Evolutionary conservation across 2,888 invertebrate species (phyloP), one percentile per base, ranked within the genome.

Genomic region (Nymphalis polychloros): DNA sequence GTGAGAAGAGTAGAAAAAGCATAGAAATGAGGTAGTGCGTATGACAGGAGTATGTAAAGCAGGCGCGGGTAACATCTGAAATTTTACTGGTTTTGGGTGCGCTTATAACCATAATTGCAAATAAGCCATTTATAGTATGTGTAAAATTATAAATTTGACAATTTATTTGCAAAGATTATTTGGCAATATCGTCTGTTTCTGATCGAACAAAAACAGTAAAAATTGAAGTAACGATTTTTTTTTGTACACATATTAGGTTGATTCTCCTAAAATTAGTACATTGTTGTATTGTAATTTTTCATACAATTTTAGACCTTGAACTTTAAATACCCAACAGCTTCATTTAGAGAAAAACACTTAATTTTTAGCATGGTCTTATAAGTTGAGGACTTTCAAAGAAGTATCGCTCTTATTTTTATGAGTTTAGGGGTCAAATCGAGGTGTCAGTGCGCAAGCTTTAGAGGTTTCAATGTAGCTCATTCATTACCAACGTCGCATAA

Each of bases 231-330:
- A 3, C 10, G 19, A n/a, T 49, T n/a, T 35, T 35, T n/a, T 31
- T 5, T 57, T 20, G 19, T 31, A 55, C 0, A 13, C 41, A 13
- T 41, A 55, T 31, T n/a, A 8, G 17, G 27, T 53, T 19, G n/a
- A 35, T 41, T 19, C 2, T 13, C 3, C 4, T 41, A 16, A 50
- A 50, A 31, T 35, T 23, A 19, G 5, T 49, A n/a, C 50, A 62
- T 62, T 62, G 61, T 62, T 62, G 35, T 50, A 10, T 20, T 19
- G 13, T 27, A 31, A 31, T 13, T 61, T 49, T 49, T 61, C 8
- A 61, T 31, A 31, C n/a, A 61, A 47, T 50, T 31, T 50, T n/a
- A 50, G 50, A 50, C 62, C 62, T 62, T 62, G 62, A 62, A 50
- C 62, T 50, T 60, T 35, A 50, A 62, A 62, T 50, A 62, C 48